Evolutionary conservation across 2,113 vertebrate species (phyloP), one percentile per base, ranked within the genome.

Genomic region (Paralichthys olivaceus): DNA sequence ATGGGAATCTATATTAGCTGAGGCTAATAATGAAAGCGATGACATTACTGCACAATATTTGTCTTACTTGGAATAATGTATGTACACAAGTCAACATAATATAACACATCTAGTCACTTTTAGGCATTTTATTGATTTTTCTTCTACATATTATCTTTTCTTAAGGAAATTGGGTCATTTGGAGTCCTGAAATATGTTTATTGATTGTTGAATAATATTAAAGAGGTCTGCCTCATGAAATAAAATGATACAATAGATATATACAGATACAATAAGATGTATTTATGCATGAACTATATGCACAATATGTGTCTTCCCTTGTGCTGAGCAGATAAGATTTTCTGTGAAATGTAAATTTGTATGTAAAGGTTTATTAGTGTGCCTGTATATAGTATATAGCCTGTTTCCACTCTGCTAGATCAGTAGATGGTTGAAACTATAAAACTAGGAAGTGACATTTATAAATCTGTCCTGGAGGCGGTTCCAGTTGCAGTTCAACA

Each of bases 41-140:
- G 64, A 70, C 66, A 72, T 17, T 40, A 51, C 58, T 67, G 72
- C 67, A 59, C 80, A 78, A 65, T 59, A 29, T 45, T 64, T 74
- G 29, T 51, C 58, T 55, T 49, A 43, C 5, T 29, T 29, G 28
- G 5, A 43, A 43, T 6, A 2, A 49, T 49, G 45, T 49, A 19
- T 4, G 45, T 49, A 20, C 14, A 20, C 45, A 49, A 49, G 17
- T 49, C 19, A 13, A 40, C 37, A 40, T 3, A 13, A 13, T 40
- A 11, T 12, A 40, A 19, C 45, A 20, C 14, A 15, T 6, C 19
- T 1, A 17, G 45, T 49, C 4, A 12, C 15, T 13, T 45, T 45
- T 45, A 45, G 43, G 1, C 43, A 45, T 19, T 49, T 15, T 49
- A 19, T 47, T 7, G 45, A 29, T 29, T 2, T 29, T 29, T 2